Evolutionary conservation across 2,797 vertebrate genomes (phyloP), one percentile per base, ranked within the genome.

Genomic region (Menidia menidia): DNA sequence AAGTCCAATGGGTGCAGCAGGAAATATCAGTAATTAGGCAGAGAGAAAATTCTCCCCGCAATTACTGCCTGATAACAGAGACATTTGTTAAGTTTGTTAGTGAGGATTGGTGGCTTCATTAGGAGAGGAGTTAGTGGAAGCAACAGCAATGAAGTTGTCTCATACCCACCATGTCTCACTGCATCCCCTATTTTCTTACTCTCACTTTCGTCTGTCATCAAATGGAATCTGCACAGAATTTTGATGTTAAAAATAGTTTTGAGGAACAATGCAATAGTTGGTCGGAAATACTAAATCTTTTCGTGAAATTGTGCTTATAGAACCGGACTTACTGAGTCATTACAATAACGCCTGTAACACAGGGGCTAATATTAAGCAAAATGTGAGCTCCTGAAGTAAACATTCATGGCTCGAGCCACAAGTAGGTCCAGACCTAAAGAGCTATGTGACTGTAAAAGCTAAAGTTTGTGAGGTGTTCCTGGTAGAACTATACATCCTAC

Each of bases 51-150:
- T 78, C 75, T 86, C 77, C 42, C 65, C 64, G 81, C 88, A 89
- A 92, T 92, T 89, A 89, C 70, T 44, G 82, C 66, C 71, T 81
- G 87, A 83, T 86, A 88, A 85, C 51, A 48, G 64, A 89, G 78
- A 76, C 81, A 81, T 89, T 91, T 33, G 77, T 89, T 91, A 89
- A 75, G 87, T 87, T 86, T 80, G 88, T 92, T 90, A 91, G 88
- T 1, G 68, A 60, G 72, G 62, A 80, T 71, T 42, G 76, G 56
- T 70, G 60, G 81, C 87, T 85, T 88, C 82, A 85, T 87, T 90
- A 87, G 66, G 32, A 68, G 44, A 73, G 54, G 55, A 77, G 59
- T 60, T 80, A 86, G 60, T 6, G 71, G 54, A 39, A 53, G 68
- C 68, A 70, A 55, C 47, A 55, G 71, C 62, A 81, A 70, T 77